These are phyloP conservation scores for Orestias chungarensis DNA, from an alignment of 2,797 vertebrate species.

Conservation along the genomic window DNA sequence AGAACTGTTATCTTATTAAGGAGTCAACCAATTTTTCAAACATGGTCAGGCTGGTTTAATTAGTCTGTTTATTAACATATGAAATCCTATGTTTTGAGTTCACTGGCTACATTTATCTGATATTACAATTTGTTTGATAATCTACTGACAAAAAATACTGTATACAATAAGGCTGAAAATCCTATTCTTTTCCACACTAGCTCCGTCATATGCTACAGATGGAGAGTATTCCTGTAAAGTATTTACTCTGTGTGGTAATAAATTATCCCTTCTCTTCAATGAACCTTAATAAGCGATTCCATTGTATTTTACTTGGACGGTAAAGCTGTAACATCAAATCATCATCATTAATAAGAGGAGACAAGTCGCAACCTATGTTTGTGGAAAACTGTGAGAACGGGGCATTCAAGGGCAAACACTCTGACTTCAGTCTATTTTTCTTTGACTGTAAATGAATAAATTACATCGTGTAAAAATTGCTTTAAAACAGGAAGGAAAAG, in stretches of 20 bases:
- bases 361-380: conserved; percentile 28
- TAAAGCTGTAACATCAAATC: conserved; percentile 33
- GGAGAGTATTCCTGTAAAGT: not conserved
- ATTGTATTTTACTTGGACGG: conserved; percentile 36
- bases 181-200: not conserved
- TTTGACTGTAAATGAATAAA: conserved; percentile 28
- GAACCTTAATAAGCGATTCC: conserved; percentile 9
- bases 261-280: conserved; percentile 18
- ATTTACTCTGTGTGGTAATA: conserved; percentile 20
- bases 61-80: not conserved
- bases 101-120: not conserved
- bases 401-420: conserved; percentile 45
- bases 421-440: conserved; percentile 31
- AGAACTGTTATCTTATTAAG: too few relatives aligned
- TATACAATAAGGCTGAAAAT: not conserved
- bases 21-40: too few relatives aligned
- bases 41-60: too few relatives aligned
- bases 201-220: not conserved
- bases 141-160: not conserved
- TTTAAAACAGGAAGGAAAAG: conserved; percentile 37
- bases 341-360: conserved; percentile 45
- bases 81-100: not conserved
- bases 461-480: conserved; percentile 41
- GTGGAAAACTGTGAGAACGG: conserved; percentile 37
- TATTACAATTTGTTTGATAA: not conserved